A percentile compares a stretch with the other conserved stretches of the same genome.
phyloP scores from a whole-genome alignment of 1,140 invertebrate species.

The Micrasema longulum region DNA sequence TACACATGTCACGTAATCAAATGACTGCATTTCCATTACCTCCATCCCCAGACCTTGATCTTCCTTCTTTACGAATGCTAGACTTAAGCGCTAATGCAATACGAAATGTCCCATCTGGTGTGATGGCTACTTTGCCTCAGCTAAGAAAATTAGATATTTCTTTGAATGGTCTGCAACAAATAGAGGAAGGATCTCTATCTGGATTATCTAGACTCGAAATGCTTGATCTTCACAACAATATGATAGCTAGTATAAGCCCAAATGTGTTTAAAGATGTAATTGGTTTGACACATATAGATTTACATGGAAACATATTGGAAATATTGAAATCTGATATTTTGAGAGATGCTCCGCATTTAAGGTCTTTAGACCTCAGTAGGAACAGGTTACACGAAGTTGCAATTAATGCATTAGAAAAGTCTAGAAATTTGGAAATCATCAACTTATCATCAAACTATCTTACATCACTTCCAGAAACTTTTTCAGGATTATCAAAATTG shows the following conservation, averaged over 20 bases:
- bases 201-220: conserved; percentile 79
- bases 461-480: conserved; percentile 75
- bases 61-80: conserved; percentile 77
- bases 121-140: conserved; percentile 75
- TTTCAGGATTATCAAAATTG: conserved; percentile 76
- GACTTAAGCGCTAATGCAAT: conserved; percentile 85
- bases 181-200: conserved; percentile 78
- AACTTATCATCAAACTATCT: conserved; percentile 85
- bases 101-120: conserved; percentile 74
- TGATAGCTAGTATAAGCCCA: conserved; percentile 75
- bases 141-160: conserved; percentile 80
- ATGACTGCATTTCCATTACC: conserved; percentile 74
- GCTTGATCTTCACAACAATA: conserved; percentile 83
- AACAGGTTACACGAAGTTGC: conserved; percentile 81
- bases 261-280: conserved; percentile 74
- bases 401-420: conserved; percentile 73
- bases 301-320: conserved; percentile 82
- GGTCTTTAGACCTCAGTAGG: conserved; percentile 79
- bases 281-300: conserved; percentile 75
- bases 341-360: conserved; percentile 73
- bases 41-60: conserved; percentile 74
- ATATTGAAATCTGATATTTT: conserved; percentile 76
- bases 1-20: conserved; percentile 81
- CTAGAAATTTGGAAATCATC: conserved; percentile 77
- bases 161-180: conserved; percentile 78